These are phyloP conservation scores for Tuberolachnus salignus DNA, from an alignment of 2,888 invertebrate species.

Conservation along the genomic window DNA sequence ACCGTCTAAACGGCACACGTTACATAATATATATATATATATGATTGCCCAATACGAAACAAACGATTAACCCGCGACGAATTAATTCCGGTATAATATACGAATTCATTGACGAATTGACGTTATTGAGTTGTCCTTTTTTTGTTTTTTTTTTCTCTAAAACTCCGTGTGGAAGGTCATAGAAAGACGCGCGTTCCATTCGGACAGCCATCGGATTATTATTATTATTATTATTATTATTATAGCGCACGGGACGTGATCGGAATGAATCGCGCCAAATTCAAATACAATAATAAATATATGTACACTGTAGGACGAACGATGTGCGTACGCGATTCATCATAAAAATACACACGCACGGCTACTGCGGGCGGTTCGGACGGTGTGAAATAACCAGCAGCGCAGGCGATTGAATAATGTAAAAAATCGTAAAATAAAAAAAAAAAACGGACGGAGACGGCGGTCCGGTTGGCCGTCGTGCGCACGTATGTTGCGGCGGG, in stretches of 20 bases:
- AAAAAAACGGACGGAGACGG: too few species aligned
- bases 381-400: background rate
- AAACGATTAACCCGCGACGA: background rate
- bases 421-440: too few species aligned
- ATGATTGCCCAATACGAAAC: background rate
- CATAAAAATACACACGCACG: background rate
- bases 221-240: background rate
- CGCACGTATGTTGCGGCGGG: too few species aligned
- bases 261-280: conserved; percentile 23
- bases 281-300: background rate
- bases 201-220: background rate
- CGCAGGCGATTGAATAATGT: background rate
- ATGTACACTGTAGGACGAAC: too few species aligned
- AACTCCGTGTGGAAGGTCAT: conserved; percentile 15
- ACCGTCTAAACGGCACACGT: too few species aligned
- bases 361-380: too few species aligned
- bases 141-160: too few species aligned
- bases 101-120: conserved; percentile 5
- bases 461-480: too few species aligned
- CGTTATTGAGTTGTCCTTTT: background rate
- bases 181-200: background rate
- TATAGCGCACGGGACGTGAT: conserved; percentile 23
- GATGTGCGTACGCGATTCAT: background rate
- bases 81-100: background rate
- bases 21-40: background rate